phyloP scores from a whole-genome alignment of 2,888 invertebrate genomes.

The Saturnia japonica region DNA sequence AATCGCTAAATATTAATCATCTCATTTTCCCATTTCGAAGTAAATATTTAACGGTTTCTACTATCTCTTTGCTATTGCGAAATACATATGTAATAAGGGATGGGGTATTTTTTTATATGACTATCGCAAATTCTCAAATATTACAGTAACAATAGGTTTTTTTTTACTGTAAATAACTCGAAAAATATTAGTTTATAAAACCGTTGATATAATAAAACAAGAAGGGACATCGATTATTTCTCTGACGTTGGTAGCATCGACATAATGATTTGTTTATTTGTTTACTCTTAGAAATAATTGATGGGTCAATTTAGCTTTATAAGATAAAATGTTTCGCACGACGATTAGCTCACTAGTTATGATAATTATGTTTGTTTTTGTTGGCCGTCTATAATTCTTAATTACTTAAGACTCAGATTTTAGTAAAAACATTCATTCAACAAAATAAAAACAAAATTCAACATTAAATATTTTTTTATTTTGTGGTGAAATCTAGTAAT shows the following conservation, averaged over 20 bases:
- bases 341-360: conserved; percentile 26
- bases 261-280: conserved; percentile 11
- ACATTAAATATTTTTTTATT: too few species aligned
- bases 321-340: conserved; percentile 29
- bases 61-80: too few species aligned
- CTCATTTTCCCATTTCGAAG: too few species aligned
- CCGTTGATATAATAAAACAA: conserved; percentile 11
- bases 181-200: background rate
- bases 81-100: too few species aligned
- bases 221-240: conserved; percentile 10
- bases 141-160: background rate
- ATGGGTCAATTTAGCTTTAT: conserved; percentile 25
- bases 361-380: background rate
- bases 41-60: too few species aligned
- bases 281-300: conserved; percentile 24
- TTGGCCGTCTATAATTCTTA: background rate
- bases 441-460: too few species aligned
- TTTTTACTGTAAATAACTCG: conserved; percentile 6
- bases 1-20: too few species aligned
- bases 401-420: background rate
- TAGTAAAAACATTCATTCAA: background rate
- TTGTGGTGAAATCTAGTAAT: too few species aligned
- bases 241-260: background rate
- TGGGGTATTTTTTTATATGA: too few species aligned
- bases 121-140: background rate